Percentiles rank a stretch among this genome's conserved stretches.
Conservation (phyloP, 92 coral and sea anemone genomes). For the Porites divaricata region DNA sequence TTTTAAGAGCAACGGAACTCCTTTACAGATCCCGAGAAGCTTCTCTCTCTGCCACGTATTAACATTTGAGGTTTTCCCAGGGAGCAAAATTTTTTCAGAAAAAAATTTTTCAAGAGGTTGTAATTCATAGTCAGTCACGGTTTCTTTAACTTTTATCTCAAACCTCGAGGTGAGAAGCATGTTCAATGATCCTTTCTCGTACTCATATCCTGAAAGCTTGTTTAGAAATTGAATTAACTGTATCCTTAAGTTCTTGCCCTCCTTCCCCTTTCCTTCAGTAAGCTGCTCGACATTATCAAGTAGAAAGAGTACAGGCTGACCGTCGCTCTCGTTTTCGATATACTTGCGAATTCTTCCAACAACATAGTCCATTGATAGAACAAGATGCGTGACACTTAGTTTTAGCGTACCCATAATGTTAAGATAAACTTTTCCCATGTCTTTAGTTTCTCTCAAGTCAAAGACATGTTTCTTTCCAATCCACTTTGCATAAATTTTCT, state of each 20-base stretch:
- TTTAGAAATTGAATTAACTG: conserved; percentile 4
- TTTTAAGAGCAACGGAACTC: conserved; percentile 19
- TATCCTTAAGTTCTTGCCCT: conserved; percentile 16
- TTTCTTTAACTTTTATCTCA: conserved; percentile 10
- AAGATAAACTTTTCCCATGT: conserved; percentile 32
- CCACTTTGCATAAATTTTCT: conserved; percentile 31
- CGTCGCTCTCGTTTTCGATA: not conserved
- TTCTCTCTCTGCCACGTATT: not conserved
- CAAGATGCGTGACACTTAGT: conserved; percentile 2
- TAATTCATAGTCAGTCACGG: conserved; percentile 6
- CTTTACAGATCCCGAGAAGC: conserved; percentile 8
- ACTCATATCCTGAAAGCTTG: not conserved
- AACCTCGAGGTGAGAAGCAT: conserved; percentile 63
- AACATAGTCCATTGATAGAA: not conserved
- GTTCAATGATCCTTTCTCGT: conserved; percentile 3
- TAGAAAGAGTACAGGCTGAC: conserved; percentile 42
- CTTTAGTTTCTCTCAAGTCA: conserved; percentile 51
- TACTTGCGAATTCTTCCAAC: conserved; percentile 4
- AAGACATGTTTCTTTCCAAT: not conserved
- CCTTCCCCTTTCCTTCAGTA: conserved; percentile 4
- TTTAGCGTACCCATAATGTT: conserved; percentile 18
- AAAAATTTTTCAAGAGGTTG: not conserved
- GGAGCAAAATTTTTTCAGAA: conserved; percentile 15
- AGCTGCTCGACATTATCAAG: conserved; percentile 75
- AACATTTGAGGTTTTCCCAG: not conserved